Evolutionary conservation across 2,113 vertebrate species (phyloP).

Genomic region (Neotoma lepida): DNA sequence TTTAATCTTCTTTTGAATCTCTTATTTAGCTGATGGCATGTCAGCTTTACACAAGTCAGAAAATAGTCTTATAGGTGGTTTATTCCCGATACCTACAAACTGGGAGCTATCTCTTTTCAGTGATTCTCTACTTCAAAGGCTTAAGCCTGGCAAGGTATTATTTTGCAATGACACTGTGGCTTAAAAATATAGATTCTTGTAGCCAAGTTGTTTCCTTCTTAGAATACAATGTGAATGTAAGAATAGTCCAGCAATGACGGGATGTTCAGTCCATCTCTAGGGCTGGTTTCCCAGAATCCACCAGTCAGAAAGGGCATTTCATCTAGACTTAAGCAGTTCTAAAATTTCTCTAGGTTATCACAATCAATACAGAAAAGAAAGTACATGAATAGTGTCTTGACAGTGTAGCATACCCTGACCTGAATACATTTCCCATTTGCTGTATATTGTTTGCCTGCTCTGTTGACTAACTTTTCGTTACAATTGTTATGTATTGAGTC

Average conservation of each 20-base stretch:
- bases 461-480: not conserved
- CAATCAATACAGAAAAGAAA: conserved; percentile 27
- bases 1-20: not conserved
- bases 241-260: not conserved
- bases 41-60: not conserved
- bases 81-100: not conserved
- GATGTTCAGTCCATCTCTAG: not conserved
- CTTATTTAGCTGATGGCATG: not conserved
- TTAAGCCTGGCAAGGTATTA: not conserved
- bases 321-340: conserved; percentile 34
- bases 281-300: not conserved
- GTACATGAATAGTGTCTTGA: not conserved
- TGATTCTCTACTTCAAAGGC: not conserved
- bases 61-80: conserved; percentile 9
- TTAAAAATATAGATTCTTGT: not conserved
- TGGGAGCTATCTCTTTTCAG: not conserved
- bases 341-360: conserved; percentile 19
- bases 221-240: not conserved
- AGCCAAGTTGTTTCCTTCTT: not conserved
- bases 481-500: not conserved
- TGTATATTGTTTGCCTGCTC: not conserved
- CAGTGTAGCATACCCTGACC: not conserved
- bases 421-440: conserved; percentile 16
- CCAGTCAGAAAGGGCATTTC: conserved; percentile 9
- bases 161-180: not conserved